phyloP scores from a whole-genome alignment of 2,113 vertebrate genomes.

The Ochotona curzoniae region DNA sequence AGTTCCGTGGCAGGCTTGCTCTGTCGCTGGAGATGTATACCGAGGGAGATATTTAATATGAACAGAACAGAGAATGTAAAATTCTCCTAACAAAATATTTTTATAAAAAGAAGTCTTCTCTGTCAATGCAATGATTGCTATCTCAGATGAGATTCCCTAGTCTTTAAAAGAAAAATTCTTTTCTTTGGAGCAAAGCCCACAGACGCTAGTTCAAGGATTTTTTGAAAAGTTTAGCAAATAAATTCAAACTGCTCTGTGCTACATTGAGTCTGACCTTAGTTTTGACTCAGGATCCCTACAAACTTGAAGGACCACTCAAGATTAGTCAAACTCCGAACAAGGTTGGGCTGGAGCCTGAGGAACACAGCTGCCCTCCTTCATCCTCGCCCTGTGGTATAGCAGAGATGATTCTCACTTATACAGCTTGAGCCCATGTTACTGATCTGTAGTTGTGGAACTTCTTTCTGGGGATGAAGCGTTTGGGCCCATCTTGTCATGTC shows the following conservation, averaged over 20 bases:
- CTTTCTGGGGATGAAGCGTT: background rate
- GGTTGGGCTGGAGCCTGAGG: background rate
- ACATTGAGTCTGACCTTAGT: background rate
- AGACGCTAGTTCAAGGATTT: background rate
- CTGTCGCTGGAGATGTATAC: background rate
- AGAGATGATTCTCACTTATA: background rate
- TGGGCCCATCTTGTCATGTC: background rate
- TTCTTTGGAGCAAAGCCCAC: background rate
- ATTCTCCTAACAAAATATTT: background rate
- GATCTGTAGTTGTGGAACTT: background rate
- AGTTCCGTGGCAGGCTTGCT: background rate
- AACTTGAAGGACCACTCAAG: background rate
- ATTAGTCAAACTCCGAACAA: background rate
- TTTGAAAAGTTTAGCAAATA: background rate
- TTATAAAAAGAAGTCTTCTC: background rate
- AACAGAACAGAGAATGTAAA: background rate
- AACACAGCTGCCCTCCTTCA: no score
- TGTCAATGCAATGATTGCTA: background rate
- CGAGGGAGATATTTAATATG: background rate
- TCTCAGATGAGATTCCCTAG: background rate
- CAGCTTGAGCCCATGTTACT: background rate
- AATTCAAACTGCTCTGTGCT: background rate
- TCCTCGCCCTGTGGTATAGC: background rate
- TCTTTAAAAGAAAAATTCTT: background rate
- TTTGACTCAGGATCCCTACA: background rate